These are phyloP conservation scores for Actias luna DNA, from an alignment of 2,888 invertebrate species.

Conservation along the genomic window DNA sequence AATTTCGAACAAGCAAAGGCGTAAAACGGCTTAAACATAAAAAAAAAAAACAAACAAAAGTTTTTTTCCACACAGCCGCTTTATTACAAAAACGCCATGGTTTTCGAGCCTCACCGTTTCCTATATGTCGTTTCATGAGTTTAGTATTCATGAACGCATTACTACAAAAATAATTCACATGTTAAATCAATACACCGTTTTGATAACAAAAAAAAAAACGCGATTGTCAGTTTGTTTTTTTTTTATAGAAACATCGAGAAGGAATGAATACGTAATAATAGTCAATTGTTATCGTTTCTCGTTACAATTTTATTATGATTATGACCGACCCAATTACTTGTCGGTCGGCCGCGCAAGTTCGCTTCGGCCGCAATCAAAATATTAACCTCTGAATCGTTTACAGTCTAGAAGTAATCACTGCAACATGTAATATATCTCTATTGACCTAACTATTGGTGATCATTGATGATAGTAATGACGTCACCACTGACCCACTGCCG, in stretches of 20 bases:
- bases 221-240: too few relatives aligned
- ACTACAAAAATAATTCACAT: too few relatives aligned
- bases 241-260: background rate
- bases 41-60: too few relatives aligned
- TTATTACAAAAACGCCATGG: too few relatives aligned
- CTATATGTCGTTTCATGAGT: too few relatives aligned
- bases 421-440: constrained; percentile 40
- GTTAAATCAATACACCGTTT: too few relatives aligned
- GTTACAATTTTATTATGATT: background rate
- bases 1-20: too few relatives aligned
- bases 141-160: too few relatives aligned
- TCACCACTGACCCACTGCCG: background rate
- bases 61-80: too few relatives aligned
- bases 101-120: too few relatives aligned
- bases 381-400: constrained; percentile 2
- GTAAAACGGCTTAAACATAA: too few relatives aligned
- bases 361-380: background rate
- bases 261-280: background rate
- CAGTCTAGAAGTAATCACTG: constrained; percentile 23
- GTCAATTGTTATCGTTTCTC: background rate
- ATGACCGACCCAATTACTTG: background rate
- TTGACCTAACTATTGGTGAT: constrained; percentile 39
- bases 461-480: constrained; percentile 5
- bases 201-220: too few relatives aligned
- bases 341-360: background rate